These are phyloP conservation scores for Condylostylus longicornis DNA, from an alignment of 1,140 invertebrate species.

Conservation along the genomic window DNA sequence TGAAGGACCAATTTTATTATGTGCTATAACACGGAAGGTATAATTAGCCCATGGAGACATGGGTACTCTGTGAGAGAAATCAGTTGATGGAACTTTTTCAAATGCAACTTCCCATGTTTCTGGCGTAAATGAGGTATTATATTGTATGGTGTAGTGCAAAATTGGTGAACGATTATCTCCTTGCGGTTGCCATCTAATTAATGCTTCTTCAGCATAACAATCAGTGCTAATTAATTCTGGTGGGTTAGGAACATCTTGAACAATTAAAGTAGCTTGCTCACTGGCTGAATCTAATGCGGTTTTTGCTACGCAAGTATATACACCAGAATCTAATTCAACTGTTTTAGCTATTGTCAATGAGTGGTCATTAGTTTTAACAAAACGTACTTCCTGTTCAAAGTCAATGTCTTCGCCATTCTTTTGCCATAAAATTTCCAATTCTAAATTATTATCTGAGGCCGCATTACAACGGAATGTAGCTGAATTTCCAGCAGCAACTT, in stretches of 20 bases:
- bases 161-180: conserved; percentile 92
- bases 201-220: conserved; percentile 56
- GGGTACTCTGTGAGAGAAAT: conserved; percentile 54
- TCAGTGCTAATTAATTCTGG: conserved; percentile 51
- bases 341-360: conserved; percentile 90
- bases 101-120: conserved; percentile 75
- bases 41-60: conserved; percentile 92
- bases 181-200: conserved; percentile 69
- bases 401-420: conserved; percentile 74
- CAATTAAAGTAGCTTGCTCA: conserved; percentile 74
- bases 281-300: conserved; percentile 75
- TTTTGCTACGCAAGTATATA: conserved; percentile 87
- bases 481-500: conserved; percentile 71
- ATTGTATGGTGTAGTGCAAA: conserved; percentile 78
- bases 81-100: conserved; percentile 62
- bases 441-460: conserved; percentile 62
- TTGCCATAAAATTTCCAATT: conserved; percentile 74
- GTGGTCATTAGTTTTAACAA: conserved; percentile 70
- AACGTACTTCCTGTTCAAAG: conserved; percentile 70
- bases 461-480: conserved; percentile 92
- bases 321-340: conserved; percentile 83
- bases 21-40: conserved; percentile 85
- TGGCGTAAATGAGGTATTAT: conserved; percentile 87
- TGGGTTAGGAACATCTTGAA: conserved; percentile 90
- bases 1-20: conserved; percentile 86